Evolutionary conservation across 2,797 vertebrate genomes (phyloP).

Genomic region (Pyrocephalus nanus): DNA sequence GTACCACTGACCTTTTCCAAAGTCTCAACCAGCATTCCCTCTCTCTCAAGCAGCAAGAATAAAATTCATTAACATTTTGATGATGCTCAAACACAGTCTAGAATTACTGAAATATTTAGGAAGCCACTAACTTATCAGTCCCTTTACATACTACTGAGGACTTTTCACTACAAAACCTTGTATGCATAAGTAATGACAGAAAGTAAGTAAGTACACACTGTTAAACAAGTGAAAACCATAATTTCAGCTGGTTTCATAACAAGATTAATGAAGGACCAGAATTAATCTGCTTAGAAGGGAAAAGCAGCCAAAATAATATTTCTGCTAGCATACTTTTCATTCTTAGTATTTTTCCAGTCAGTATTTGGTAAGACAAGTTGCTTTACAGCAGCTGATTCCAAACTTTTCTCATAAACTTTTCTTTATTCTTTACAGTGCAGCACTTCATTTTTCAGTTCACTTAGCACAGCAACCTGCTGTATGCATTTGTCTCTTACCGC

Average conservation of each 20-base stretch:
- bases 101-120: background rate
- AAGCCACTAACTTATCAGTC: background rate
- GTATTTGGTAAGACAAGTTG: background rate
- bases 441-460: background rate
- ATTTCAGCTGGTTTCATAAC: background rate
- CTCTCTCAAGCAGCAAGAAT: background rate
- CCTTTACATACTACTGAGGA: background rate
- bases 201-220: background rate
- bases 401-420: background rate
- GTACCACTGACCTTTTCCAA: background rate
- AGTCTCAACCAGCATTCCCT: background rate
- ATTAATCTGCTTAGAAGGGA: background rate
- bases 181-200: background rate
- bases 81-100: background rate
- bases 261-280: background rate
- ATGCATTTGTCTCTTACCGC: background rate
- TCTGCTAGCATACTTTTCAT: background rate
- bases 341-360: slow-evolving; percentile 13
- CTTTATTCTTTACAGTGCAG: background rate
- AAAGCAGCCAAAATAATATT: background rate
- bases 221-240: background rate
- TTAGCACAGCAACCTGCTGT: background rate
- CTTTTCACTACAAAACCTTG: background rate
- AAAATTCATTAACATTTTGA: background rate
- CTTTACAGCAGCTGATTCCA: background rate